Evolutionary conservation across 2,888 invertebrate genomes (phyloP), one percentile per base, ranked within the genome.

Genomic region (Leptopterna dolabrata): DNA sequence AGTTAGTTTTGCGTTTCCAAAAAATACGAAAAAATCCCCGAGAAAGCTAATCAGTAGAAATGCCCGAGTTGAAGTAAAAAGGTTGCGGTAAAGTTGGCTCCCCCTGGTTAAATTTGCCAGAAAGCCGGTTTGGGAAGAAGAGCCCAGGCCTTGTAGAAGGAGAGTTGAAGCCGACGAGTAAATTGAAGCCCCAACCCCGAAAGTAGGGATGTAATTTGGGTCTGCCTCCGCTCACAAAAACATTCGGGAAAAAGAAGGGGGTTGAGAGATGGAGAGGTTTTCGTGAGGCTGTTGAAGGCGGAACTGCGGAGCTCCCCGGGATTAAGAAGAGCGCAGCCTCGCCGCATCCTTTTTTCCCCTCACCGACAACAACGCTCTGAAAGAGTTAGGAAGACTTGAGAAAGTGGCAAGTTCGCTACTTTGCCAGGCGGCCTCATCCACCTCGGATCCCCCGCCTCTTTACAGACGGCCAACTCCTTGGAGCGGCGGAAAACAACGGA

Each of bases 381-480:
- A 85, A 85, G 85, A 85, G 85, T 85, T 85, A 85, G 73, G 85
- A 85, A 85, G 85, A 76, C 85, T 85, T 76, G 85, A 85, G 85
- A 85, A n/a, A 85, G 85, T 85, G 85, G 85, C 85, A 85, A 85
- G 85, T 85, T 85, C n/a, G 85, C 76, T 85, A 73, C 76, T 83
- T 85, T 85, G n/a, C 85, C 45, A 76, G 76, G 76, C 45, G 24
- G 41, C 78, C 45, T 78, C 78, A 78, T 78, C 78, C 78, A 45
- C 45, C 29, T 27, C 71, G 4, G 6, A 3, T 19, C 71, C 36
- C 41, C 3, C 19, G 41, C 76, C 76, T 41, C 76, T 45, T 76
- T 85, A 43, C 45, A 83, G 63, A 83, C 85, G 27, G 45, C 45
- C 24, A 85, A 76, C 85, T 85, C 76, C 76, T 29, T 43, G 24